phyloP scores from a whole-genome alignment of 2,797 vertebrate genomes.

The Macrochelys suwanniensis region DNA sequence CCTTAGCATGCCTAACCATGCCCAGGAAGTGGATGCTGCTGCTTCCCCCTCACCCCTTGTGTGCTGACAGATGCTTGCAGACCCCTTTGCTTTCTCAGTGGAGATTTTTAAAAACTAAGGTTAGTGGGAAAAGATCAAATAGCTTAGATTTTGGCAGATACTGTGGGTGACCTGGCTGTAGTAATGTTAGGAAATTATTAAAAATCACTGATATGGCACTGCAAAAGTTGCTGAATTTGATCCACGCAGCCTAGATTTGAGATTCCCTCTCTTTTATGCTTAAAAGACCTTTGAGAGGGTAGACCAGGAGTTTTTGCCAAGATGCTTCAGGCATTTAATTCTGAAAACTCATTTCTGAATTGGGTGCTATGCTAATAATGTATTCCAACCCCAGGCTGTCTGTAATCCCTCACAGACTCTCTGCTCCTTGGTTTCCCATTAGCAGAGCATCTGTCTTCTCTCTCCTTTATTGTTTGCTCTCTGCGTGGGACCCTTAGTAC shows the following conservation, averaged over 20 bases:
- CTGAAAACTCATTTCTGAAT: slow-evolving; percentile 70
- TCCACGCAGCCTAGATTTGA: neutral
- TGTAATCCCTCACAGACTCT: slow-evolving; percentile 69
- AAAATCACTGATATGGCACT: neutral
- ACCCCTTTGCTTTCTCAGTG: slow-evolving; percentile 37
- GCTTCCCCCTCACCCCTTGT: slow-evolving; percentile 13
- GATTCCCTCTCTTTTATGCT: neutral
- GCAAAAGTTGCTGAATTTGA: rapidly evolving
- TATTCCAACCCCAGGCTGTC: slow-evolving; percentile 70
- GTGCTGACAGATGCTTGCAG: slow-evolving; percentile 61
- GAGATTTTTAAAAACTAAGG: slow-evolving; percentile 61
- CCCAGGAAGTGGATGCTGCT: slow-evolving; percentile 44
- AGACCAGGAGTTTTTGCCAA: slow-evolving; percentile 62
- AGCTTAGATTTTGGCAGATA: slow-evolving; percentile 45
- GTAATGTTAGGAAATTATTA: neutral
- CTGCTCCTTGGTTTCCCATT: slow-evolving; percentile 69
- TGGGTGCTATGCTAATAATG: slow-evolving; percentile 68
- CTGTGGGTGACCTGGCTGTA: slow-evolving; percentile 21
- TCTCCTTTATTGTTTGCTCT: slow-evolving; percentile 64
- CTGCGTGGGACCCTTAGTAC: slow-evolving; percentile 65
- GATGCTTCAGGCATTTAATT: slow-evolving; percentile 65
- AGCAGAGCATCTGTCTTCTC: slow-evolving; percentile 74
- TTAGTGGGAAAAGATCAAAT: neutral
- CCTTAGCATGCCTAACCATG: slow-evolving; percentile 26
- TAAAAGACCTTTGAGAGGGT: slow-evolving; percentile 31